Percentiles rank a stretch among this genome's conserved stretches.
phyloP scores from a whole-genome alignment of 1,140 invertebrate genomes.

The Thalassaphorura encarpata region DNA sequence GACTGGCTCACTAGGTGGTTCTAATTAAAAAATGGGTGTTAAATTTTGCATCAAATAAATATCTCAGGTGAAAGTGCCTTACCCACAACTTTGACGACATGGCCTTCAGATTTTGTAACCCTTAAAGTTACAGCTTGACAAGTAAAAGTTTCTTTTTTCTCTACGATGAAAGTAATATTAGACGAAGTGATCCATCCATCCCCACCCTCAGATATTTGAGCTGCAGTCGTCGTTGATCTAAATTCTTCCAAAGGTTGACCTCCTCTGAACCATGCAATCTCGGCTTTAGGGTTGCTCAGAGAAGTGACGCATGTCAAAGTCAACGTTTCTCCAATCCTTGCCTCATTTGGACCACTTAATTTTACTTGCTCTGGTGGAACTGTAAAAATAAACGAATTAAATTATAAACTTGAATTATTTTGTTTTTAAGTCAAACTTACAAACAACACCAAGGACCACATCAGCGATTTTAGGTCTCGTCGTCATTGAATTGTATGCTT shows the following conservation, averaged over 20 bases:
- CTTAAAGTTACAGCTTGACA: constrained; percentile 81
- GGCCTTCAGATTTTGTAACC: constrained; percentile 73
- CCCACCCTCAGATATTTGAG: constrained; percentile 40
- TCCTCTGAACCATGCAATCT: constrained; percentile 80
- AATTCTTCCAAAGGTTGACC: constrained; percentile 41
- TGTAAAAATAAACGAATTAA: no score
- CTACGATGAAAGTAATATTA: constrained; percentile 71
- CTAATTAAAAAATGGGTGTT: no score
- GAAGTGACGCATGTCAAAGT: constrained; percentile 75
- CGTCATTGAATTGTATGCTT: constrained; percentile 82
- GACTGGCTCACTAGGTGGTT: constrained; percentile 76
- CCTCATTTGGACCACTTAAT: constrained; percentile 76
- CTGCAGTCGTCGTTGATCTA: constrained; percentile 26
- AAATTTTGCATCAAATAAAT: no score
- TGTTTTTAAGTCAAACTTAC: no score
- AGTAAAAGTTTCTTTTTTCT: constrained; percentile 66
- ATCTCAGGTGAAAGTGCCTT: no score
- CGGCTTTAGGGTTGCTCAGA: constrained; percentile 81
- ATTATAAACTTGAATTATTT: no score
- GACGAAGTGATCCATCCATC: constrained; percentile 89
- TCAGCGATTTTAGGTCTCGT: constrained; percentile 61
- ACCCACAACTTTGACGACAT: constrained; percentile 86
- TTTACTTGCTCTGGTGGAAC: constrained; percentile 79
- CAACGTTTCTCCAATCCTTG: constrained; percentile 73
- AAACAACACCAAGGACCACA: constrained; percentile 77